Evolutionary conservation across 2,113 vertebrate species (phyloP).

Genomic region (Spea bombifrons): DNA sequence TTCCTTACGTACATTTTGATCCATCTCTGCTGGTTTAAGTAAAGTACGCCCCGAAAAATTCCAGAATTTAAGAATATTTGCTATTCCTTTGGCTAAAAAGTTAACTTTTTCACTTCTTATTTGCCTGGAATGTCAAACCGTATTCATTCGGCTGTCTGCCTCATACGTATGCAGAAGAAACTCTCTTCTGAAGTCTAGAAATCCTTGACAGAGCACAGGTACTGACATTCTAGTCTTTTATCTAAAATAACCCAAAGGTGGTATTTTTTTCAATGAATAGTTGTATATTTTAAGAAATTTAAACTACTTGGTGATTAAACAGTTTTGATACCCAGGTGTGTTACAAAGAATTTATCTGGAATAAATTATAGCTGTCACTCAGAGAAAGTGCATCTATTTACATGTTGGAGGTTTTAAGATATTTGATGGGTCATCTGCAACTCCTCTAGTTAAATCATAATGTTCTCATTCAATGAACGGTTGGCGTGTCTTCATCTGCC

Average conservation of each 20-base stretch:
- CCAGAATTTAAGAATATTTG: background rate
- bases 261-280: conserved; percentile 12
- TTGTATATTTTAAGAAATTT: conserved; percentile 23
- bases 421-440: conserved; percentile 13
- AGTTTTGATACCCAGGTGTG: conserved; percentile 27
- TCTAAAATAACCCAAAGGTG: background rate
- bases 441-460: background rate
- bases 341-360: background rate
- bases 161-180: conserved; percentile 4
- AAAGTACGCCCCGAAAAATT: too few species aligned
- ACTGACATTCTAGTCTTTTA: conserved; percentile 10
- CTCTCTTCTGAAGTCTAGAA: background rate
- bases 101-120: background rate
- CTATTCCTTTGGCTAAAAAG: background rate
- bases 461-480: conserved; percentile 6
- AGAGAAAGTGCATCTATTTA: conserved; percentile 4
- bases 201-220: background rate
- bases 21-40: too few species aligned
- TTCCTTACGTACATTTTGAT: too few species aligned
- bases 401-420: conserved; percentile 17
- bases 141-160: background rate
- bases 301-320: conserved; percentile 28
- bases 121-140: background rate
- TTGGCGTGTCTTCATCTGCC: background rate
- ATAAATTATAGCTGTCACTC: background rate